phyloP scores from a whole-genome alignment of 1,140 invertebrate genomes.

The Vollenhovia emeryi region DNA sequence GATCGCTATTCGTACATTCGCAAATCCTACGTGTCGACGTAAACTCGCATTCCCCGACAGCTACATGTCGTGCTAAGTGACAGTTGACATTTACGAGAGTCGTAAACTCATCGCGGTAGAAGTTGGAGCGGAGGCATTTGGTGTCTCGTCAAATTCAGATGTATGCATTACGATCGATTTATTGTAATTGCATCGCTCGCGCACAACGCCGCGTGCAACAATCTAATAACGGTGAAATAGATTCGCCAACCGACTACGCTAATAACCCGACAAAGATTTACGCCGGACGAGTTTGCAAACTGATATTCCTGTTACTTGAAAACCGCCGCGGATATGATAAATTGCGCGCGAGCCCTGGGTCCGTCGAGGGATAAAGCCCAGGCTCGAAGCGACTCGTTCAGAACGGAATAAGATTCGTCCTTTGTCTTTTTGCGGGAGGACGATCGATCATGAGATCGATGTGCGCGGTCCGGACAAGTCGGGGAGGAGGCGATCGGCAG shows the following conservation, averaged over 20 bases:
- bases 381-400: neutral
- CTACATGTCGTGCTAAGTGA: constrained; percentile 1
- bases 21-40: neutral
- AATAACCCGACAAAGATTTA: constrained; percentile 22
- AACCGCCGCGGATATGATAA: neutral
- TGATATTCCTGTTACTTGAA: neutral
- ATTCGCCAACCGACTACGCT: neutral
- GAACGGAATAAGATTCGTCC: constrained; percentile 46
- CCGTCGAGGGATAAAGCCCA: neutral
- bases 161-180: neutral
- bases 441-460: constrained; percentile 78
- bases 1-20: constrained; percentile 42
- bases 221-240: neutral
- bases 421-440: constrained; percentile 57
- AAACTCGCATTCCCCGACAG: neutral
- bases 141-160: neutral
- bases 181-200: constrained; percentile 19
- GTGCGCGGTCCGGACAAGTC: constrained; percentile 67
- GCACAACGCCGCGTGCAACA: neutral
- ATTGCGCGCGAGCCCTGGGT: neutral
- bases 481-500: constrained; percentile 56
- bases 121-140: neutral
- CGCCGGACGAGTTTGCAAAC: neutral
- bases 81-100: neutral
- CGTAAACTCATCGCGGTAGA: neutral